A percentile compares a stretch with the other conserved stretches of the same genome.
phyloP scores from a whole-genome alignment of 2,113 vertebrate species.

The Aptenodytes patagonicus region DNA sequence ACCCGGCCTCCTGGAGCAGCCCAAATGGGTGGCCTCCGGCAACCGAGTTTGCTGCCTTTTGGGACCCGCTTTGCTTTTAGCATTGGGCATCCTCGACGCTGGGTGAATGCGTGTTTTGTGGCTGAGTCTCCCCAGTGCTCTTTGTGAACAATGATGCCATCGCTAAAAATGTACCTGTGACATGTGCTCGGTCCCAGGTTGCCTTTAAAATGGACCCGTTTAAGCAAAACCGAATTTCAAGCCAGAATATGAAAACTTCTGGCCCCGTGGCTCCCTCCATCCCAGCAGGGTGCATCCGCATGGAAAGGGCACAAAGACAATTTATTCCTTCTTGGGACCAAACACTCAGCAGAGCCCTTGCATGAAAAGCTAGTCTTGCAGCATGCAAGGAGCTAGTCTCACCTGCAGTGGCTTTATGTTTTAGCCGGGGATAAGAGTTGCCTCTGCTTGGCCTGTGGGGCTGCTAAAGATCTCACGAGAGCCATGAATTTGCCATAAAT shows the following conservation, averaged over 20 bases:
- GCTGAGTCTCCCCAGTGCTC: not conserved
- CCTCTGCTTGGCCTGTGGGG: not conserved
- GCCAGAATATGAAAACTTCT: not conserved
- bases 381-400: not conserved
- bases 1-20: not conserved
- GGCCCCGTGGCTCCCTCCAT: not conserved
- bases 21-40: not conserved
- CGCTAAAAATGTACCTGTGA: not conserved
- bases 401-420: not conserved
- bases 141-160: not conserved
- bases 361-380: not conserved
- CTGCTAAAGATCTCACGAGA: not conserved
- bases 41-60: not conserved
- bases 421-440: not conserved
- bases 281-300: not conserved
- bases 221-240: not conserved
- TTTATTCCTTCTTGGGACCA: not conserved
- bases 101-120: not conserved
- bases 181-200: accelerated
- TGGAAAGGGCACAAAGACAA: not conserved
- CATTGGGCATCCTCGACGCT: not conserved
- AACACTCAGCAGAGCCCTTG: not conserved
- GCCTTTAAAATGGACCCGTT: not conserved
- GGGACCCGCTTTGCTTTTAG: not conserved
- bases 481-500: not conserved